Base-by-base conservation (phyloP, 2,888 invertebrate genomes). In the Lochmaea capreae region DNA sequence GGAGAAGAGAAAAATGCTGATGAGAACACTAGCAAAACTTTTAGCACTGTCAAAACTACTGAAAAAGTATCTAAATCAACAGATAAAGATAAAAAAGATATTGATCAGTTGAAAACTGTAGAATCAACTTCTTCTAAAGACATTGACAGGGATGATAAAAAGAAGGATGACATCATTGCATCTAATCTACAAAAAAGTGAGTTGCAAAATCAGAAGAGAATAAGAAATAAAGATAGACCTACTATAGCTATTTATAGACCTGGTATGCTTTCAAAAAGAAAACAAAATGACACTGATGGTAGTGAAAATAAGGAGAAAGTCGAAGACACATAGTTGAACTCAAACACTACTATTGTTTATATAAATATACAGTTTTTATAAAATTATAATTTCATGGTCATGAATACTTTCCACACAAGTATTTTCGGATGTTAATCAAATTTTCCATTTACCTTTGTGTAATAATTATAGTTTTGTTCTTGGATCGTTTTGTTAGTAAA, bases 161-260 rank as follows among this genome's bases (percentile, higher is more conserved):
- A 68, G 33, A 78, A 77, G 71, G 79, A 39, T 63, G 62, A 63
- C 5, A 39, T n/a, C n/a, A 2, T 2, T 54, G 16, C 54, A 18
- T 18, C 18, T 3, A 54, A 18, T 54, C 3, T 18, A 18, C 39
- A 43, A 3, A 63, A 78, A 33, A 65, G n/a, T 43, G 79, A 77
- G 9, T 69, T 74, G 16, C 73, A 73, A 18, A 76, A 75, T n/a
- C 79, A 80, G 65, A 82, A 89, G 75, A 86, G 91, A 77, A 91
- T 91, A 79, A 86, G 90, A 79, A 91, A 91, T 82, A 91, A 91
- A 86, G 96, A 97, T 88, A 93, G 97, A 58, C 97, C 97, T 33
- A 94, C 96, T 59, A 92, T 96, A 85, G 94, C 94, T 75, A 94
- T 97, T 79, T 97, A 97, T 87, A 93, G 96, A 80, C 97, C 97